Base-by-base conservation (phyloP, 2,113 vertebrate genomes). In the Xyliphius kryptos region DNA sequence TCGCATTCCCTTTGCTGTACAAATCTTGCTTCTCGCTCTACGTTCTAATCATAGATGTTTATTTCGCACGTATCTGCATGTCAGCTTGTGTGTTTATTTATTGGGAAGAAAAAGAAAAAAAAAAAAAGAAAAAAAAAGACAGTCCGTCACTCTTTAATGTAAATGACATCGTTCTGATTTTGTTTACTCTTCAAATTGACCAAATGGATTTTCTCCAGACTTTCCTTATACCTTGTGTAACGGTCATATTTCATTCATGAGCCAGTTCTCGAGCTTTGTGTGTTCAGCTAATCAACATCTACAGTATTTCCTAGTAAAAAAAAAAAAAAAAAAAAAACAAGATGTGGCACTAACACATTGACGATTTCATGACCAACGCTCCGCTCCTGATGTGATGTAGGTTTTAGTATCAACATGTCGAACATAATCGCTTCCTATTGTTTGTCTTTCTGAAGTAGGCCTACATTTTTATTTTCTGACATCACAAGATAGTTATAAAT, bases 181-280 rank as follows among this genome's bases (percentile, higher is more conserved):
- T 94, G 93, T 97, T 97, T 97, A 97, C 92, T 94, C 89, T 77
- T 89, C 88, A 91, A 89, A 91, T 91, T 91, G 92, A 97, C 93
- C 93, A 97, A 97, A 95, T 91, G 87, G 88, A 85, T 82, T 82
- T 67, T 84, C 71, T 85, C 80, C 83, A 78, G 81, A 79, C 79
- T 86, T 85, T n/a, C 79, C 76, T 74, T 76, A 79, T 68, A 71
- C 64, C 56, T 74, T 72, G 68, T 47, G 26, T 62, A 66, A 66
- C 77, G 73, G 60, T 54, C 62, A 74, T 63, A 75, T 68, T 78
- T 66, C 67, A 61, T 74, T 76, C 68, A 53, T 61, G 61, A 68
- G 56, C 61, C 55, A 47, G n/a, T n/a, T n/a, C n/a, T n/a, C n/a
- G n/a, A n/a, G n/a, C n/a, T n/a, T n/a, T n/a, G n/a, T n/a, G n/a